phyloP scores from a whole-genome alignment of 1,140 invertebrate species.

The Heliconius himera region DNA sequence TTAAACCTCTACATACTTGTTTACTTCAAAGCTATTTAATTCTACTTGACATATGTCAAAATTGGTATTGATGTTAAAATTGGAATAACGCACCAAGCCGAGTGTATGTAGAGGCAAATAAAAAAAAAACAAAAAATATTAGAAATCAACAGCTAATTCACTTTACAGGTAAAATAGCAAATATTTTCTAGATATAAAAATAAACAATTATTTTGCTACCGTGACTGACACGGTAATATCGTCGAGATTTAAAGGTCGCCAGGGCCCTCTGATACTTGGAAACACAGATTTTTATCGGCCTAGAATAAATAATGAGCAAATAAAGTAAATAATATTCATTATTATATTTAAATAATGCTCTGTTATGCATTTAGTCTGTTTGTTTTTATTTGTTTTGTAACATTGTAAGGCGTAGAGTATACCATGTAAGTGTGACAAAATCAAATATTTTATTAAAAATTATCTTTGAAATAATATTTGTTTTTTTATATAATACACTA shows the following conservation, averaged over 20 bases:
- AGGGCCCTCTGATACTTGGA: constrained; percentile 9
- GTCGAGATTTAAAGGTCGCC: constrained; percentile 25
- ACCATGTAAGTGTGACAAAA: too few relatives aligned
- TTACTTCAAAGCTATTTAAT: not conserved
- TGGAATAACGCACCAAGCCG: not conserved
- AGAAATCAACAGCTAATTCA: not conserved
- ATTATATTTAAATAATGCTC: constrained; percentile 4
- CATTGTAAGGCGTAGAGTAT: not conserved
- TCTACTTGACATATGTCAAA: constrained; percentile 3
- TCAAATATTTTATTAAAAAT: not conserved
- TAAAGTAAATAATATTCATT: constrained; percentile 8
- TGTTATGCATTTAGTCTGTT: constrained; percentile 1
- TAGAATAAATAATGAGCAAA: constrained; percentile 20
- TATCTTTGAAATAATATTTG: not conserved
- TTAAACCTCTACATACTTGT: not conserved
- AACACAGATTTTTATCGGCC: constrained; percentile 20
- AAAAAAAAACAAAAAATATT: not conserved
- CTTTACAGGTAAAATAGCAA: not conserved
- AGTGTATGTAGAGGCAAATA: not conserved
- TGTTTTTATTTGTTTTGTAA: not conserved
- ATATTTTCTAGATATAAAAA: constrained; percentile 14
- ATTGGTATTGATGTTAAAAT: not conserved
- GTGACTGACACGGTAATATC: constrained; percentile 20
- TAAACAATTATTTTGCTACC: constrained; percentile 9
- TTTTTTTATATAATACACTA: not conserved